Evolutionary conservation across 2,797 vertebrate genomes (phyloP).

Genomic region (Podarcis siculus): DNA sequence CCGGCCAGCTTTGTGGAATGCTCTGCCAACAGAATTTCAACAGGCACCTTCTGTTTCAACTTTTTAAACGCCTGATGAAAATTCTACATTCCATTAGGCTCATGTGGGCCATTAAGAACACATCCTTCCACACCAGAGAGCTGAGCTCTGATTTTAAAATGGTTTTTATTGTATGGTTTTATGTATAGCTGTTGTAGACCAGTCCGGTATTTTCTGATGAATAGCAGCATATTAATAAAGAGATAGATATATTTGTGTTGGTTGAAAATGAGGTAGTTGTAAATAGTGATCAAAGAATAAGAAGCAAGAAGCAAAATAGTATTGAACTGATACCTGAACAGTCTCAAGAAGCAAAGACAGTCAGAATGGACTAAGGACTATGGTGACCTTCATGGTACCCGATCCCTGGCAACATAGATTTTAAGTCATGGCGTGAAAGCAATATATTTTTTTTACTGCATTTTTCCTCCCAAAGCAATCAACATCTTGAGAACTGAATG

Average conservation of each 20-base stretch:
- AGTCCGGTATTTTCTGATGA: too few species aligned
- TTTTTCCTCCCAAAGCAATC: constrained; percentile 24
- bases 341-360: not conserved
- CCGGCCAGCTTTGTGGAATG: too few species aligned
- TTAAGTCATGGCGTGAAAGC: constrained; percentile 29
- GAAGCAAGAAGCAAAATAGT: not conserved
- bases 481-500: constrained; percentile 15
- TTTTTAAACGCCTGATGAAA: too few species aligned
- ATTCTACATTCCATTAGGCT: too few species aligned
- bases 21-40: too few species aligned
- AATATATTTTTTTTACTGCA: constrained; percentile 34
- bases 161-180: too few species aligned
- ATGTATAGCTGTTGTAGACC: too few species aligned
- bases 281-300: not conserved
- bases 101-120: too few species aligned
- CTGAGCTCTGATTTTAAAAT: too few species aligned
- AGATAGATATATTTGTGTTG: not conserved
- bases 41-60: too few species aligned
- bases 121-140: too few species aligned
- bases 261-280: not conserved
- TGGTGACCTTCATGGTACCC: constrained; percentile 48
- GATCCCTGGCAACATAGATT: constrained; percentile 57
- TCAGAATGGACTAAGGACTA: constrained; percentile 15
- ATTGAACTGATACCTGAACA: not conserved
- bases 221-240: too few species aligned